Base-by-base conservation (phyloP, 2,888 invertebrate species). In the Chalcis sispes region DNA sequence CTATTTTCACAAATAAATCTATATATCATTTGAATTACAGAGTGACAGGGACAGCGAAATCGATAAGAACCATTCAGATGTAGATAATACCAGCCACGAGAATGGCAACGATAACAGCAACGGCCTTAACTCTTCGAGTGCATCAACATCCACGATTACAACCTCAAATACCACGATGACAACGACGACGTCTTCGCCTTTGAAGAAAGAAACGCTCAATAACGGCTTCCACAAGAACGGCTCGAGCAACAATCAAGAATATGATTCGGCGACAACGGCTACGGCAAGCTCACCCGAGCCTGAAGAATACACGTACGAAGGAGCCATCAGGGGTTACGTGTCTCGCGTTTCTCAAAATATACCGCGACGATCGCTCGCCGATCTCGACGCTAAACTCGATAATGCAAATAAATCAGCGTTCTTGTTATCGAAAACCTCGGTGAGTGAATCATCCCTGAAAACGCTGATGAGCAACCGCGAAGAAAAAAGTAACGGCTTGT, bases 261-360 rank as follows among this genome's bases (percentile, higher is more conserved):
- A 93, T 89, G 93, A 93, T 84, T 93, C 93, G 46, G 92, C 92
- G 81, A 93, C 92, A 82, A 93, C 92, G 71, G 92, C 92, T 81
- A 92, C 93, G 54, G 91, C 92, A 81, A 93, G 92, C 85, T 92
- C 94, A 56, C 92, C 93, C 1, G 93, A 93, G 88, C 92, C 92
- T 40, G 92, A 94, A 83, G 95, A 95, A 87, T 96, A 95, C 88
- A 95, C 95, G 0, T 96, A 95, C 87, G 96, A 96, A 89, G 94
- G 95, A 82, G 95, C 96, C 82, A 96, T 96, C 82, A 94, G 96
- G 85, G 94, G 95, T 81, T 96, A 96, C 89, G 94, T 95, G 82
- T 94, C 95, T 66, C 91, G 95, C 81, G 95, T 94, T 59, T 79
- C 87, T 18, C 88, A 87, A 61, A 88, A 86, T 54, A 85, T 87